phyloP scores from a whole-genome alignment of 2,888 invertebrate species.

The Mythimna pallens region DNA sequence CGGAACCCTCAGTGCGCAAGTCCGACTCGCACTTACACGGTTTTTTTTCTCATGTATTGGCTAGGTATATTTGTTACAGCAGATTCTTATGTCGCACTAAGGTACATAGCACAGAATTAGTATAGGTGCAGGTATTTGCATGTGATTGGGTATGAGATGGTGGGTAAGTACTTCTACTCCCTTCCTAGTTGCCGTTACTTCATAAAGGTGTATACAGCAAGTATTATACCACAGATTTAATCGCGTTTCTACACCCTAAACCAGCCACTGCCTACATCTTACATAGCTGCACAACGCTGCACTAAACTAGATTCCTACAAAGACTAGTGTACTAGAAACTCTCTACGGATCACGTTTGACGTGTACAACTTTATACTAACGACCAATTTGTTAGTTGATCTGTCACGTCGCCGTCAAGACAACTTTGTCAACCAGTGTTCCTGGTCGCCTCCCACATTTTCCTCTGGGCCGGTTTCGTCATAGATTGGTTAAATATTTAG shows the following conservation, averaged over 20 bases:
- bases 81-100: too few species aligned
- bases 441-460: constrained; percentile 8
- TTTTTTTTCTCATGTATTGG: too few species aligned
- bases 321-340: constrained; percentile 15
- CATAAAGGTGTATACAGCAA: neutral
- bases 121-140: neutral
- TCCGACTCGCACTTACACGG: too few species aligned
- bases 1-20: too few species aligned
- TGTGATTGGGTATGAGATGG: neutral
- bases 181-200: neutral
- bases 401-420: constrained; percentile 42
- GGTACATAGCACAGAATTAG: neutral
- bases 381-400: constrained; percentile 55
- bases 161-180: neutral
- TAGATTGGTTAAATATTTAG: constrained; percentile 8
- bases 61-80: too few species aligned
- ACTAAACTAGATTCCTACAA: constrained; percentile 24
- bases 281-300: neutral
- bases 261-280: neutral
- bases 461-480: neutral
- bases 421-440: constrained; percentile 23
- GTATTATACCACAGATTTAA: neutral
- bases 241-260: neutral
- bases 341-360: constrained; percentile 48
- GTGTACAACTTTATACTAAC: constrained; percentile 55